Evolutionary conservation across 2,797 vertebrate genomes (phyloP).

Genomic region (Podarcis siculus): DNA sequence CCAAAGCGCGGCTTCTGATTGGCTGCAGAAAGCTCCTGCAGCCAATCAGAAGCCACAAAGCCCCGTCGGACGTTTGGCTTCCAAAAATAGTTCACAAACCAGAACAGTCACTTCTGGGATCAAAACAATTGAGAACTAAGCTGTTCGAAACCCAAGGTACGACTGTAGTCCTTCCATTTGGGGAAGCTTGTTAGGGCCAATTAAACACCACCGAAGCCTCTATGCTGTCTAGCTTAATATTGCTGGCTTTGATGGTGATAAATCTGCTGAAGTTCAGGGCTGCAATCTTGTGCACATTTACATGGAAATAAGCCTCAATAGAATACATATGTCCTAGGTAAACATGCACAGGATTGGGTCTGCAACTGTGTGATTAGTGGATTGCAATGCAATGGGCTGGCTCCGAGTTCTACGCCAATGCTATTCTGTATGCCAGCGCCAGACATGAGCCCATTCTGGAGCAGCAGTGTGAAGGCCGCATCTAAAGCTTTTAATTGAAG

Average conservation of each 20-base stretch:
- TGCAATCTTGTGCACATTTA: no score
- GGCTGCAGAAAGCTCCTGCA: no score
- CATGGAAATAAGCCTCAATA: no score
- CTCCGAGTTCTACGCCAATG: not conserved
- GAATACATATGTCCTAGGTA: not conserved
- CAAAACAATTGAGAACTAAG: no score
- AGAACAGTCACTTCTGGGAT: no score
- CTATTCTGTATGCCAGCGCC: not conserved
- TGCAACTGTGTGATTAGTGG: not conserved
- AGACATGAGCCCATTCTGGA: no score
- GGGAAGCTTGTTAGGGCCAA: not conserved
- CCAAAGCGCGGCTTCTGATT: no score
- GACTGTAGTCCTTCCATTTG: not conserved
- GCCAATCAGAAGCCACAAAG: no score
- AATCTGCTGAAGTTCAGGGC: not conserved
- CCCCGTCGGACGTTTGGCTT: no score
- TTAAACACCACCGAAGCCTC: not conserved
- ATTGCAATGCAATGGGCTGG: not conserved
- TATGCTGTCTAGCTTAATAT: not conserved
- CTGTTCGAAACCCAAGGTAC: no score
- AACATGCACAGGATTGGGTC: not conserved
- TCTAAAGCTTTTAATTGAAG: slow-evolving; percentile 12
- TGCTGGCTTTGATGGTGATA: not conserved
- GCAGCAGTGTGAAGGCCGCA: not conserved
- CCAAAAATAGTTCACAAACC: no score